These are phyloP conservation scores for Megastigmus dorsalis DNA, from an alignment of 2,888 invertebrate species.

Conservation along the genomic window DNA sequence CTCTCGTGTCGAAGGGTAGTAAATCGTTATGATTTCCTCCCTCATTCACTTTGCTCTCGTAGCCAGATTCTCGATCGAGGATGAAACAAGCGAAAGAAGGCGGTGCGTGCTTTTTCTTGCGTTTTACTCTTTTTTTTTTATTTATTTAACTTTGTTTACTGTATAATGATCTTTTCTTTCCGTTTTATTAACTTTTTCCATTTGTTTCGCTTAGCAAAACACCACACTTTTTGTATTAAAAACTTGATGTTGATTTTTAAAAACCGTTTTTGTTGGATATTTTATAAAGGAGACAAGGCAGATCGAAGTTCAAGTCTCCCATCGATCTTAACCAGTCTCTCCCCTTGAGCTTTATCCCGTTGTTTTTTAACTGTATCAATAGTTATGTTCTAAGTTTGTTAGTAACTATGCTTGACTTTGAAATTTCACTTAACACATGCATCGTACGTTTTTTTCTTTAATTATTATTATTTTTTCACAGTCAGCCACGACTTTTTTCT, in stretches of 20 bases:
- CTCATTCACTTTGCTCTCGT: constrained; percentile 5
- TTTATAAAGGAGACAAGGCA: constrained; percentile 46
- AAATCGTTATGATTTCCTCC: not conserved
- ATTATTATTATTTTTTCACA: constrained; percentile 58
- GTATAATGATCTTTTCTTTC: constrained; percentile 42
- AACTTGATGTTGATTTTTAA: constrained; percentile 38
- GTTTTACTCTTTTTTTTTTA: constrained; percentile 52
- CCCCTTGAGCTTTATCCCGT: constrained; percentile 52
- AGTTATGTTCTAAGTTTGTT: constrained; percentile 48
- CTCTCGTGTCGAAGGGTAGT: constrained; percentile 10
- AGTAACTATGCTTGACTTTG: constrained; percentile 54
- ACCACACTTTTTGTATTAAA: constrained; percentile 41
- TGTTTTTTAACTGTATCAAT: constrained; percentile 43
- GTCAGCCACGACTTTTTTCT: constrained; percentile 62
- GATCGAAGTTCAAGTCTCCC: constrained; percentile 52
- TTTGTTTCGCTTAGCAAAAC: constrained; percentile 49
- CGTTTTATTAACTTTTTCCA: constrained; percentile 24
- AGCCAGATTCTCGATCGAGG: constrained; percentile 38
- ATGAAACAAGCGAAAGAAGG: constrained; percentile 52
- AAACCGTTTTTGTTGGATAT: constrained; percentile 34
- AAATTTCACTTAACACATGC: constrained; percentile 68
- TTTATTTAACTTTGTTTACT: constrained; percentile 49
- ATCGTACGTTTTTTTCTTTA: constrained; percentile 64
- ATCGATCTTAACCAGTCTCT: constrained; percentile 54
- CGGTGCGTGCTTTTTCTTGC: constrained; percentile 49